Evolutionary conservation across 1,140 invertebrate species (phyloP), one percentile per base, ranked within the genome.

Genomic region (Aphaenogaster ashmeadi): DNA sequence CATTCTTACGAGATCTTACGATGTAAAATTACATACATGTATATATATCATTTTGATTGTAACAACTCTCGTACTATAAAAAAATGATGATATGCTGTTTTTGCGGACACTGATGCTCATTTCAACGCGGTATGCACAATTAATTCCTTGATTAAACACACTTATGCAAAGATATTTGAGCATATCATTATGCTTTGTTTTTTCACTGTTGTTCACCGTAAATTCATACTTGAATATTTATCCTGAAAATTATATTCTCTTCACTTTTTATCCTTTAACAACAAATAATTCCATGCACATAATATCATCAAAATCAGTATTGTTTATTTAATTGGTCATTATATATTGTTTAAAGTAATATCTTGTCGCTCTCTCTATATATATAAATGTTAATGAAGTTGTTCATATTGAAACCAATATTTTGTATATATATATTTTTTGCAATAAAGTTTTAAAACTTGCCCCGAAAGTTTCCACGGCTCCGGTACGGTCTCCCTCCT

Each of bases 391-490:
- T 69, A 54, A 44, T 6, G 4, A 56, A 56, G 15, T 27, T 15
- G 6, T 18, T 47, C 6, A 5, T 36, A 50, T 52, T 60, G n/a
- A 60, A 6, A 74, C 18, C 18, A 38, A 62, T 38, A 60, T 58
- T 71, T 33, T 58, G 9, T n/a, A 3, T 83, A 13, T 13, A 33
- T 47, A 27, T 18, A 44, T 54, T 0, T 66, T 27, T 27, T 0
- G 4, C 11, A 60, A 64, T 64, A 50, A 74, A 62, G 21, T 54
- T 74, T 89, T 79, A 94, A 80, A 92, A 94, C 67, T 93, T 94
- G 1, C 91, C 92, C 54, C 92, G 90, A 56, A 86, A 93, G 64
- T 27, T 62, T 52, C 92, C 89, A 38, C 91, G 86, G n/a, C 88
- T 86, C 8, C 91, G 92, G 62, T 88, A 91, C 11, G 89, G 38